These are phyloP conservation scores for Acanthurus leucopareius DNA, from an alignment of 2,797 vertebrate species.

Conservation along the genomic window DNA sequence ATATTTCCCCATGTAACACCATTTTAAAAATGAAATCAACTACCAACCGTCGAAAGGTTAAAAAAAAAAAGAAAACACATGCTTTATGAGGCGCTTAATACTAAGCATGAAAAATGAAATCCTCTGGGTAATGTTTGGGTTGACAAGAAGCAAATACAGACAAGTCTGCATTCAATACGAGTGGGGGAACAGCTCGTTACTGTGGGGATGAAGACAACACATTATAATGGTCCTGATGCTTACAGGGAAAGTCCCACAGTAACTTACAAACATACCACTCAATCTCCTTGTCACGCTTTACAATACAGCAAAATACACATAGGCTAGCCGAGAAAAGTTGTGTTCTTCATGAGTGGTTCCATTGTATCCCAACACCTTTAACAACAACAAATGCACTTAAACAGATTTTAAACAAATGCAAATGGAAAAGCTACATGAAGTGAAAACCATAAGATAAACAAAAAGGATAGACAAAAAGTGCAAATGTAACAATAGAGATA, in stretches of 20 bases:
- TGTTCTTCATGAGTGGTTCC: constrained; percentile 2
- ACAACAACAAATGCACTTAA: background rate
- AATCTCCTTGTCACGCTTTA: constrained; percentile 25
- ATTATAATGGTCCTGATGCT: constrained; percentile 56
- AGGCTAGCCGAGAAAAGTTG: background rate
- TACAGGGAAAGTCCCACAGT: constrained; percentile 55
- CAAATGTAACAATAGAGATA: background rate
- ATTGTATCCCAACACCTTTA: constrained; percentile 21
- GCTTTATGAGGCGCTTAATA: constrained; percentile 21
- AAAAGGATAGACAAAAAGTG: constrained; percentile 10
- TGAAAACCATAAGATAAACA: constrained; percentile 1
- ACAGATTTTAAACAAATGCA: background rate
- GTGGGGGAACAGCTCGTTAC: constrained; percentile 17
- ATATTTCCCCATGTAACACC: constrained; percentile 8
- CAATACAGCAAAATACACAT: constrained; percentile 21
- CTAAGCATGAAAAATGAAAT: constrained; percentile 38
- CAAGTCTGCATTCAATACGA: constrained; percentile 8
- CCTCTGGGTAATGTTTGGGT: constrained; percentile 43
- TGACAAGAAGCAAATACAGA: constrained; percentile 13
- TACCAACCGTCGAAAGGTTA: constrained; percentile 18
- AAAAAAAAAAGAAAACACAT: background rate
- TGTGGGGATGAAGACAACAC: constrained; percentile 49
- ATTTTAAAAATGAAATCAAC: constrained; percentile 5
- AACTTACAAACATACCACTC: constrained; percentile 43
- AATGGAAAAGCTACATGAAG: constrained; percentile 5